Evolutionary conservation across 2,888 invertebrate species (phyloP), one percentile per base, ranked within the genome.

Genomic region (Diaprepes abbreviatus): DNA sequence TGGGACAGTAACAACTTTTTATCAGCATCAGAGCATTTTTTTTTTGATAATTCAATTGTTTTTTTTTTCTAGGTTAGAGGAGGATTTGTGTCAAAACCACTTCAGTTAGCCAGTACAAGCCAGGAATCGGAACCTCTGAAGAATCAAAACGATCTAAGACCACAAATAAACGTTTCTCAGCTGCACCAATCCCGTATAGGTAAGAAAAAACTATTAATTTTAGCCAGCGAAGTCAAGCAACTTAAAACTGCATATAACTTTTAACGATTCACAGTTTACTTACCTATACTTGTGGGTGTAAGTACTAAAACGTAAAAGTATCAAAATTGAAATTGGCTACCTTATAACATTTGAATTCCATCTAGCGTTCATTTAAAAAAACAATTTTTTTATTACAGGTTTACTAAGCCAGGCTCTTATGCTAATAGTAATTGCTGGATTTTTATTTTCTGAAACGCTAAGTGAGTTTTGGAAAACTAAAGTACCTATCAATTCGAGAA

Each of bases 381-480:
- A n/a, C n/a, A n/a, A n/a, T n/a, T n/a, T n/a, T n/a, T n/a, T n/a
- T n/a, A n/a, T n/a, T 36, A 5, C 24, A 71, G 71, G 96, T 5
- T 88, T 96, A 74, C 85, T 97, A 73, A 93, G 93, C 74, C 96
- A 96, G 85, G 96, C 96, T 59, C 87, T 94, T 75, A 95, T 97
- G 93, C 89, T 96, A 67, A 93, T 96, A 77, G 91, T 94, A 75
- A 93, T 96, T 75, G 93, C 94, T 4, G 92, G 93, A 45, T 96
- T 96, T 85, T 89, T 97, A 24, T 92, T 94, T 76, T 95, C 95
- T 4, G 96, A 97, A 85, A 95, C 95, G 0, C 87, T 95, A 71
- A 93, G 95, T 75, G 94, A 94, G 85, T 93, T 95, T 84, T 96
- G 96, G 96, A 96, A 96, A 85, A 90, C 92, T 74, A 96, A 95